A percentile compares a stretch with the other conserved stretches of the same genome.
These are phyloP conservation scores for Poeciliopsis gracilis DNA, from an alignment of 2,797 vertebrate species.

Conservation along the genomic window DNA sequence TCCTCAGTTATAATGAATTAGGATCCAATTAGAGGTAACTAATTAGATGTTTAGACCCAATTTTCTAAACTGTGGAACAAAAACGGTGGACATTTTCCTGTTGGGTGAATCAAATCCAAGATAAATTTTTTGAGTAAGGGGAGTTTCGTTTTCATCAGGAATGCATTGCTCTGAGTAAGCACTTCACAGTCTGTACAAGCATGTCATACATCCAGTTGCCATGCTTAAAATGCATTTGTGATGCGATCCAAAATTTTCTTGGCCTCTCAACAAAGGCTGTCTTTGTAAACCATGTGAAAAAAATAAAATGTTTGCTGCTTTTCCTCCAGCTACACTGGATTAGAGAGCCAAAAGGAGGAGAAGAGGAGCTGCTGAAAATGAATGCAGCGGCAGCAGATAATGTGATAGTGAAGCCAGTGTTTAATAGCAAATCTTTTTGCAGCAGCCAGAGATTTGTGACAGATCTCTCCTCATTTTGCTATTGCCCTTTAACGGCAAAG, in stretches of 20 bases:
- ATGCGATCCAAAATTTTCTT: conserved; percentile 61
- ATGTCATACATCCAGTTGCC: conserved; percentile 57
- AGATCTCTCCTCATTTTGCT: conserved; percentile 31
- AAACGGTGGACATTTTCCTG: conserved; percentile 37
- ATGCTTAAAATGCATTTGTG: conserved; percentile 57
- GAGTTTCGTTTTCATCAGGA: conserved; percentile 44
- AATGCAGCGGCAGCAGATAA: conserved; percentile 32
- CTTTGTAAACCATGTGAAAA: conserved; percentile 64
- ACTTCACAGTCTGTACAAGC: conserved; percentile 49
- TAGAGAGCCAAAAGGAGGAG: conserved; percentile 31
- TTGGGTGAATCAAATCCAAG: conserved; percentile 20
- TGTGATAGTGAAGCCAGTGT: conserved; percentile 49
- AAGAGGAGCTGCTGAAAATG: conserved; percentile 40
- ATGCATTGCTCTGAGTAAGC: conserved; percentile 45
- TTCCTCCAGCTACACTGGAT: conserved; percentile 58
- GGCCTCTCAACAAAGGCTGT: conserved; percentile 62
- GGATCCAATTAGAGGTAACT: conserved; percentile 15
- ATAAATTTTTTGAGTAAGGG: conserved; percentile 41
- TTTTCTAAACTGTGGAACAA: conserved; percentile 41
- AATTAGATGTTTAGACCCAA: conserved; percentile 15
- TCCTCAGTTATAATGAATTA: neutral
- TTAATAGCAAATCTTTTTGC: conserved; percentile 69
- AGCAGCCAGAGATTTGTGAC: conserved; percentile 20
- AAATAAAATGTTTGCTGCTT: conserved; percentile 62
- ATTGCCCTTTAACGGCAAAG: neutral